Evolutionary conservation across 2,888 invertebrate genomes (phyloP).

Genomic region (Bombylius discolor): DNA sequence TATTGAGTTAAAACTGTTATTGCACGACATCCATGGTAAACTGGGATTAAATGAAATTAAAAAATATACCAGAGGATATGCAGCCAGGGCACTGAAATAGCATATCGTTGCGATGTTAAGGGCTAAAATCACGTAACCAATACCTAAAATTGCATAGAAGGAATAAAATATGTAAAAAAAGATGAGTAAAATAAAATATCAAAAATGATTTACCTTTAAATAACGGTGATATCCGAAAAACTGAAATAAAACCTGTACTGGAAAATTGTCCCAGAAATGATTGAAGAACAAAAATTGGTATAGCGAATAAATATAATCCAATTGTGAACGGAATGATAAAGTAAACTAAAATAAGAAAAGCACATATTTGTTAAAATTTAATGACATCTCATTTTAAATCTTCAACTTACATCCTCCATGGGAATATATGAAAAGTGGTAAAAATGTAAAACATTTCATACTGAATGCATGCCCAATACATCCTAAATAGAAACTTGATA

Average conservation of each 20-base stretch:
- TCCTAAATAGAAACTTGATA: constrained; percentile 64
- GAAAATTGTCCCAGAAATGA: constrained; percentile 78
- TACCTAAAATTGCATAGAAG: constrained; percentile 44
- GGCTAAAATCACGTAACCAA: constrained; percentile 70
- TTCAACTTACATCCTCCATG: constrained; percentile 25
- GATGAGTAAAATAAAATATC: neutral
- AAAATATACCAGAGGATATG: constrained; percentile 73
- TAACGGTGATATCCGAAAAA: constrained; percentile 67
- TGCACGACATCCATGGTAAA: constrained; percentile 68
- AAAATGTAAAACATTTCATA: constrained; percentile 68
- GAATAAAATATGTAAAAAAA: neutral
- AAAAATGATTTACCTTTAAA: constrained; percentile 58
- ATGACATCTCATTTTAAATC: too few species aligned
- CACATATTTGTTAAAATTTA: too few species aligned
- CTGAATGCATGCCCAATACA: constrained; percentile 77
- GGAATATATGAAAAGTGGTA: constrained; percentile 38
- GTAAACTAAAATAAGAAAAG: constrained; percentile 15
- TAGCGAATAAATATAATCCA: constrained; percentile 63
- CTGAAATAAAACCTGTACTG: constrained; percentile 65
- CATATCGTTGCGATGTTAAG: constrained; percentile 67
- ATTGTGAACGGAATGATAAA: constrained; percentile 30
- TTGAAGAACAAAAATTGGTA: constrained; percentile 78
- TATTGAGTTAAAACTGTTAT: constrained; percentile 68
- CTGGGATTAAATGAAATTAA: constrained; percentile 51
- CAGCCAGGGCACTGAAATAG: constrained; percentile 72